Evolutionary conservation across 2,888 invertebrate species (phyloP).

Genomic region (Blastobasis lacticolella): DNA sequence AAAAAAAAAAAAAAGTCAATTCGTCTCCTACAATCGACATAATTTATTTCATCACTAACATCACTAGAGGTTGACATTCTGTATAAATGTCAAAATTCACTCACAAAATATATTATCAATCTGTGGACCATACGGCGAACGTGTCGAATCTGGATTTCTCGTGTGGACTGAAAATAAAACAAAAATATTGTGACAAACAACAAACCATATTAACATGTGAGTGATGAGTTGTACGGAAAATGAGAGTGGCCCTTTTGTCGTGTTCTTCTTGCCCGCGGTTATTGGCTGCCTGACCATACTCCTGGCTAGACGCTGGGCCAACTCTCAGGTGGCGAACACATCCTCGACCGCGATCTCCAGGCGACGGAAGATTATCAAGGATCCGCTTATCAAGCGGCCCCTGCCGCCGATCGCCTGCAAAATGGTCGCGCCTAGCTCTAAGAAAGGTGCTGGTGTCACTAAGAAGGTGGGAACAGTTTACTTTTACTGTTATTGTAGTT

Average conservation of each 20-base stretch:
- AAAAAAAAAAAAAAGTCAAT: no score
- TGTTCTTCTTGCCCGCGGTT: slow-evolving; percentile 70
- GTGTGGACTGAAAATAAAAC: slow-evolving; percentile 23
- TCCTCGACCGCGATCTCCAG: slow-evolving; percentile 65
- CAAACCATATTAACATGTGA: slow-evolving; percentile 66
- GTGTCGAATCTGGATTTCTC: slow-evolving; percentile 8
- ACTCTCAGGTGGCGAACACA: slow-evolving; percentile 57
- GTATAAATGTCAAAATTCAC: no score
- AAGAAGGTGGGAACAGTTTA: slow-evolving; percentile 44
- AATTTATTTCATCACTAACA: no score
- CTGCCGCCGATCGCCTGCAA: slow-evolving; percentile 56
- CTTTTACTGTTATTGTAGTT: no score
- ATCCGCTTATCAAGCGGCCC: slow-evolving; percentile 61
- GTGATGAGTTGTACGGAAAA: slow-evolving; percentile 75
- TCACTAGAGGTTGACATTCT: no score
- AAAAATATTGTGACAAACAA: slow-evolving; percentile 48
- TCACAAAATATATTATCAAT: no score
- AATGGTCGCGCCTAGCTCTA: slow-evolving; percentile 60
- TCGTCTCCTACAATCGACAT: no score
- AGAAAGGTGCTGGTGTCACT: slow-evolving; percentile 44
- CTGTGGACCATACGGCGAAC: slow-evolving; percentile 2
- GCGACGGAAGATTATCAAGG: slow-evolving; percentile 68
- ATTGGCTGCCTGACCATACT: slow-evolving; percentile 70
- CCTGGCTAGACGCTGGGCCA: slow-evolving; percentile 66
- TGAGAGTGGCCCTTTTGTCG: slow-evolving; percentile 73